Conservation (phyloP, 1,140 invertebrate species). For the Ylistrum balloti region DNA sequence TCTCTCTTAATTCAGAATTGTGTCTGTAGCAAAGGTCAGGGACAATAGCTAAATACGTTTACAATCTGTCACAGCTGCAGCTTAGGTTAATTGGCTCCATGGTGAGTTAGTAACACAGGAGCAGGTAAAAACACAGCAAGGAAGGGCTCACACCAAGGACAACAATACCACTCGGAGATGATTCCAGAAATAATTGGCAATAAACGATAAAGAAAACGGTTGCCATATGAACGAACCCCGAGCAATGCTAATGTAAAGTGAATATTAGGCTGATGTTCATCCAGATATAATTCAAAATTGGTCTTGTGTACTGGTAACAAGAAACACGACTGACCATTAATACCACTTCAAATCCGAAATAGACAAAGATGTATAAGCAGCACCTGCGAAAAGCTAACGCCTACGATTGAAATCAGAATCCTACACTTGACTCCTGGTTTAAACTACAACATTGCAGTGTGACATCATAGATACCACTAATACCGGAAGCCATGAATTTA, state of each 20-base stretch:
- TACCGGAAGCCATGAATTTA: too few relatives aligned
- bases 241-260: background rate
- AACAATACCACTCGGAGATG: background rate
- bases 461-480: too few relatives aligned
- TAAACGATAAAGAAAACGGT: background rate
- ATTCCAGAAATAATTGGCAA: background rate
- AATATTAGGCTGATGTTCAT: background rate
- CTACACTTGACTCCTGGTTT: too few relatives aligned
- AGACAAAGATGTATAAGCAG: too few relatives aligned
- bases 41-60: background rate
- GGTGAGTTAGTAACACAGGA: background rate
- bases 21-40: background rate
- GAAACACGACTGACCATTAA: background rate
- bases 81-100: background rate
- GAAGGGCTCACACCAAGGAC: background rate
- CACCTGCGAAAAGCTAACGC: too few relatives aligned
- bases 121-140: background rate
- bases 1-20: background rate
- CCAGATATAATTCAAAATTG: background rate
- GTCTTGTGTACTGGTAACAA: background rate
- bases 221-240: background rate
- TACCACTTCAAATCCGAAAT: too few relatives aligned
- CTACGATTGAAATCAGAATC: too few relatives aligned
- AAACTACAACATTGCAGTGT: too few relatives aligned
- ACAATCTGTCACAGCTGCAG: background rate